These are phyloP conservation scores for Periophthalmus magnuspinnatus DNA, from an alignment of 2,797 vertebrate genomes.

Conservation along the genomic window DNA sequence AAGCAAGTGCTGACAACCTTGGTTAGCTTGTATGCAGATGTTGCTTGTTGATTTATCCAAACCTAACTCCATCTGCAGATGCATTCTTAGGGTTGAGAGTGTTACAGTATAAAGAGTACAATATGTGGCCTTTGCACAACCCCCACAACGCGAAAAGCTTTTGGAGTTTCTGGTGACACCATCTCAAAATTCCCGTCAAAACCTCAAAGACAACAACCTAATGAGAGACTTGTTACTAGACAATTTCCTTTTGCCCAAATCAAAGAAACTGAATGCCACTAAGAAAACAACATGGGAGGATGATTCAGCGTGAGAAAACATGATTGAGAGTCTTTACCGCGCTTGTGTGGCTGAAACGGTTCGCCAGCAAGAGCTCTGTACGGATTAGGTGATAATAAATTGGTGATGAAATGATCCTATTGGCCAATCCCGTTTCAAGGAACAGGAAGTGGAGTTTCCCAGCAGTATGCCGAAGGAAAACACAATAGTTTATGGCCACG, in stretches of 20 bases:
- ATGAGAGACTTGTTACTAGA: slow-evolving; percentile 46
- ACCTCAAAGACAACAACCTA: slow-evolving; percentile 48
- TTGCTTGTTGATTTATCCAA: not conserved
- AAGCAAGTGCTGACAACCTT: not conserved
- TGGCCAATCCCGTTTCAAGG: slow-evolving; percentile 56
- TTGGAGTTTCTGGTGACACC: slow-evolving; percentile 38
- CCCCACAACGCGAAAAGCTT: slow-evolving; percentile 22
- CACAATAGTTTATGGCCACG: slow-evolving; percentile 52
- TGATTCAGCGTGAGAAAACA: slow-evolving; percentile 29
- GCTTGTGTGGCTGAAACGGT: slow-evolving; percentile 32
- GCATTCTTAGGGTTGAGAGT: not conserved
- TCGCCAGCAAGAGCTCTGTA: slow-evolving; percentile 55
- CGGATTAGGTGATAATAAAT: slow-evolving; percentile 70
- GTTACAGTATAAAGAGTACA: slow-evolving; percentile 14
- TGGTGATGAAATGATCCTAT: slow-evolving; percentile 63
- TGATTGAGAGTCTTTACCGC: slow-evolving; percentile 45
- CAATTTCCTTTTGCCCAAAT: slow-evolving; percentile 36
- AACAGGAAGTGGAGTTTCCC: slow-evolving; percentile 64
- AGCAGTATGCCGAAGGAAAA: slow-evolving; percentile 60
- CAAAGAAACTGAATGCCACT: slow-evolving; percentile 27
- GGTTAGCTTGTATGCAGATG: slow-evolving; percentile 2
- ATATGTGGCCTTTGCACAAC: slow-evolving; percentile 21
- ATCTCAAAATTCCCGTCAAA: slow-evolving; percentile 35
- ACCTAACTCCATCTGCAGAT: not conserved
- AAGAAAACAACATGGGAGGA: slow-evolving; percentile 31